These are phyloP conservation scores for Rhopalosiphum nymphaeae DNA, from an alignment of 2,888 invertebrate genomes.

Conservation along the genomic window DNA sequence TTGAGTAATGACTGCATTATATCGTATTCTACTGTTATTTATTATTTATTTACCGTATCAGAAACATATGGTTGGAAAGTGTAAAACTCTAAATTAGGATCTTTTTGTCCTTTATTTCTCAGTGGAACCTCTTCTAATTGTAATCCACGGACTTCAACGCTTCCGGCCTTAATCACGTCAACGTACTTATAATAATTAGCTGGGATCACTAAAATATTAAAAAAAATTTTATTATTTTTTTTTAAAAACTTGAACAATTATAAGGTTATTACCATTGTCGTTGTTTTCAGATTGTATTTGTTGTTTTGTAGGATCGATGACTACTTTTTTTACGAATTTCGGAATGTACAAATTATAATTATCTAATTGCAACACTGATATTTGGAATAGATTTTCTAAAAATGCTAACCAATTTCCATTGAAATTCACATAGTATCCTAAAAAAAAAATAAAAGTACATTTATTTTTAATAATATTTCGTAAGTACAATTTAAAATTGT, in stretches of 20 bases:
- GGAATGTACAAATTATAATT: constrained; percentile 47
- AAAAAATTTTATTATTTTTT: not conserved
- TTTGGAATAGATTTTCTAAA: constrained; percentile 65
- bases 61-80: constrained; percentile 82
- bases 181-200: constrained; percentile 61
- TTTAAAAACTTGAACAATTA: not conserved
- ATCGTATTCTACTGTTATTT: not conserved
- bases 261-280: not conserved
- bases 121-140: constrained; percentile 40
- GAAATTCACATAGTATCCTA: constrained; percentile 55
- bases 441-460: not conserved
- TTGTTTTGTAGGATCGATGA: constrained; percentile 62
- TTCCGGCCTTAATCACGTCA: constrained; percentile 56
- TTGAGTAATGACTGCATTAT: not conserved
- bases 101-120: constrained; percentile 45
- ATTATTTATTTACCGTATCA: constrained; percentile 66
- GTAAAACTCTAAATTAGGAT: constrained; percentile 86
- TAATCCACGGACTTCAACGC: constrained; percentile 63
- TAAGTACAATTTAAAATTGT: not conserved
- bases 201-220: constrained; percentile 21
- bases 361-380: constrained; percentile 56
- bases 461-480: not conserved
- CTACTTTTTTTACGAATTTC: constrained; percentile 65
- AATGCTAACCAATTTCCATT: constrained; percentile 61
- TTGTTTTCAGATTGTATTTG: constrained; percentile 7